A percentile compares a stretch with the other conserved stretches of the same genome.
Conservation (phyloP, 2,113 vertebrate species). For the Ahaetulla prasina region DNA sequence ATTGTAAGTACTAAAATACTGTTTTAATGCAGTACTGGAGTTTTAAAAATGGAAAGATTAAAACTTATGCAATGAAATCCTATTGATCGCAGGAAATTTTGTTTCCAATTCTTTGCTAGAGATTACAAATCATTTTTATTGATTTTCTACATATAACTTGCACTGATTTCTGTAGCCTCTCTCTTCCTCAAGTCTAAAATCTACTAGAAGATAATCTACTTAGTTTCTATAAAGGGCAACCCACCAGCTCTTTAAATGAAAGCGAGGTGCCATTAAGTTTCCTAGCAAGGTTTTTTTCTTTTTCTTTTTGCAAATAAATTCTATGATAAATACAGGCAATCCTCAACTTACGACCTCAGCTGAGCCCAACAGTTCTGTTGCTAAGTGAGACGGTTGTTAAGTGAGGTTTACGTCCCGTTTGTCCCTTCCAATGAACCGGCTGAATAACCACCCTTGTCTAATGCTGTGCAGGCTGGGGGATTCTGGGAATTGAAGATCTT, state of each 20-base stretch:
- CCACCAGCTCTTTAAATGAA: neutral
- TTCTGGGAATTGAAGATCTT: neutral
- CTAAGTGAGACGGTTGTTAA: too few relatives aligned
- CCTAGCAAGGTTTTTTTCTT: neutral
- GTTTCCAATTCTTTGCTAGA: neutral
- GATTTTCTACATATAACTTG: neutral
- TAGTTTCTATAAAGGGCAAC: conserved; percentile 44
- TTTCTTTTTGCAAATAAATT: neutral
- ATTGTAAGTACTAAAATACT: neutral
- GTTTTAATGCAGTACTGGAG: neutral
- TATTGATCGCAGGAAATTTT: neutral
- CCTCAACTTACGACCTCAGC: too few relatives aligned
- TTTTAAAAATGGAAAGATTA: neutral
- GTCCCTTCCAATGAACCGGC: too few relatives aligned
- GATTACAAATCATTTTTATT: neutral
- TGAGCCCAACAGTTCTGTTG: too few relatives aligned
- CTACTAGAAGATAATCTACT: conserved; percentile 43
- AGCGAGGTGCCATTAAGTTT: neutral
- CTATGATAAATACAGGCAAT: too few relatives aligned
- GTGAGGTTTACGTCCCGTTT: too few relatives aligned
- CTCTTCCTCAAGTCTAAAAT: neutral
- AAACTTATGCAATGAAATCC: neutral
- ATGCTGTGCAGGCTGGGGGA: neutral
- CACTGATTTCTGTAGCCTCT: neutral
- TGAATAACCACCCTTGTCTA: neutral